phyloP scores from a whole-genome alignment of 2,888 invertebrate genomes.

The Blastobasis adustella region DNA sequence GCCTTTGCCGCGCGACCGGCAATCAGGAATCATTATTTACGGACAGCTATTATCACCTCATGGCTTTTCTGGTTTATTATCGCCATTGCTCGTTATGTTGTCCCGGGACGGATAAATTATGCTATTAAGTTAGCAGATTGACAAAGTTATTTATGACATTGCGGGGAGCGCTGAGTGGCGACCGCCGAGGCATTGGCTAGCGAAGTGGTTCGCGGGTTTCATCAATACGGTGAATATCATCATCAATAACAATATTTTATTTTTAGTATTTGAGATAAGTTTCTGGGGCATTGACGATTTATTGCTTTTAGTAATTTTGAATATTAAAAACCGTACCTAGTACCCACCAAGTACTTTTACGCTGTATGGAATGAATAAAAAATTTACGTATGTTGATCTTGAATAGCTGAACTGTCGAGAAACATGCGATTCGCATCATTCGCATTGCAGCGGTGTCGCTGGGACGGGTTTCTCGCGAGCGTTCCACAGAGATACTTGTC shows the following conservation, averaged over 20 bases:
- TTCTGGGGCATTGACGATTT: too few species aligned
- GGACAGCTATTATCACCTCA: constrained; percentile 72
- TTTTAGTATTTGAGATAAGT: too few species aligned
- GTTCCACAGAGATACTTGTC: constrained; percentile 37
- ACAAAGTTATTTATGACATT: constrained; percentile 73
- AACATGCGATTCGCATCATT: too few species aligned
- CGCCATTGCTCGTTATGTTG: constrained; percentile 71
- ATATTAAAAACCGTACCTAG: too few species aligned
- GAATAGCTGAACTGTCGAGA: too few species aligned
- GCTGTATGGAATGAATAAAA: too few species aligned
- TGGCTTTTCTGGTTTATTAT: constrained; percentile 74
- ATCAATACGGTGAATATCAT: too few species aligned
- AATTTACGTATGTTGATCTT: too few species aligned
- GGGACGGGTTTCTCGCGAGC: constrained; percentile 34
- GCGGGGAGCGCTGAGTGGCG: constrained; percentile 60
- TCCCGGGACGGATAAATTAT: constrained; percentile 71
- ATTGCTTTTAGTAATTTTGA: too few species aligned
- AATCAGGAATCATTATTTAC: constrained; percentile 74
- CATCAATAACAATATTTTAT: too few species aligned
- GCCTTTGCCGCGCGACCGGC: constrained; percentile 39
- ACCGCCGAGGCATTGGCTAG: constrained; percentile 38
- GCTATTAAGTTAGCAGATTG: constrained; percentile 74
- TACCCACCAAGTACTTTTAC: too few species aligned
- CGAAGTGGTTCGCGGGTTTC: not conserved
- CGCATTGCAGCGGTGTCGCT: too few species aligned